Base-by-base conservation (phyloP, 2,888 invertebrate genomes). In the Onthophagus sagittarius region DNA sequence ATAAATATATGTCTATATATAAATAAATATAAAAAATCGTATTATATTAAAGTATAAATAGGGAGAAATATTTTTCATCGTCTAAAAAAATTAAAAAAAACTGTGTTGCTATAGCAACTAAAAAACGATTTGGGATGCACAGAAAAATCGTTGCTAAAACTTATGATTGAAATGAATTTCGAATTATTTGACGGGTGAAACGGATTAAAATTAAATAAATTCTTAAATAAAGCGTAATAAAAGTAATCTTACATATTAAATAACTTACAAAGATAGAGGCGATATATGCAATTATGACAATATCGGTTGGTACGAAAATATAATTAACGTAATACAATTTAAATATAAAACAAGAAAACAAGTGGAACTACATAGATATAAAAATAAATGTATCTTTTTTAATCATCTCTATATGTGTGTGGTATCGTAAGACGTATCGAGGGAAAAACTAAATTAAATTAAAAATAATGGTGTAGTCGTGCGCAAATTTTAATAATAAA, bases 1-100 rank as follows among this genome's bases (percentile, higher is more conserved):
- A 64, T 64, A 64, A 64, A 64, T 64, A 23, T 64, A 15, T 64
- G 23, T 64, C 15, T 64, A 64, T 23, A 64, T 11, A 64, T 64
- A 64, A 11, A 64, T 23, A 11, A 64, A 64, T 64, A 64, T 23
- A 11, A 64, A 64, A 64, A 64, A 15, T 23, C 23, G 64, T 64
- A 64, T 15, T 23, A 23, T 15, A 23, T 64, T 15, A 64, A 64
- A 15, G 13, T 64, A 15, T 64, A 64, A 64, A 64, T 15, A 64
- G 23, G 64, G 5, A 64, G 23, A 64, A 23, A 15, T n/a, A 53
- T 9, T 53, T 53, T 53, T 53, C 11, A 53, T 53, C 11, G 39
- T 53, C 39, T 53, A 53, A 53, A 23, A 23, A 23, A 53, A 53
- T 7, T 53, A 53, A 53, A 23, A 23, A 23, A 53, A 53, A 53